Base-by-base conservation (phyloP, 1,140 invertebrate genomes). In the Pararge aegeria region DNA sequence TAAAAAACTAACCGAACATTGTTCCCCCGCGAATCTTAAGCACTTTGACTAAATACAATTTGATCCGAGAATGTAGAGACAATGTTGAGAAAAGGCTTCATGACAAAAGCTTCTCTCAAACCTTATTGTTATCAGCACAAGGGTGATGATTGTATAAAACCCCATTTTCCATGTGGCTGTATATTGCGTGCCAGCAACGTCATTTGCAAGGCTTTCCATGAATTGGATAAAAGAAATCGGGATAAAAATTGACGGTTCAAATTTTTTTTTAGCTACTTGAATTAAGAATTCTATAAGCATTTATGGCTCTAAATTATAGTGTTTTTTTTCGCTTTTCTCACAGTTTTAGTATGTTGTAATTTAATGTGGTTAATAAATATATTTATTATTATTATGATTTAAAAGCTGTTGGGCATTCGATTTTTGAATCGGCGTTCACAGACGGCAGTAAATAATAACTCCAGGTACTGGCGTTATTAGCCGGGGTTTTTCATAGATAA, bases 181-280 rank as follows among this genome's bases (percentile, higher is more conserved):
- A 52, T 53, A 54, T 54, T 60, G 58, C 48, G 58, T 54, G 40
- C 58, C 57, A 34, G 16, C 29, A 54, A 48, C 42, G 57, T 20
- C 49, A 42, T 42, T 15, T 3, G 40, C 18, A 12, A 46, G 44
- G 44, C 10, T 20, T 21, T 4, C 44, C 44, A 46, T 46, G 20
- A 46, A 4, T 9, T 21, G 1, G 13, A 12, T 6, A 20, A 1
- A 20, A 21, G 0, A 46, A 46, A 46, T 46, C 20, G 12, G 9
- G 19, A 46, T 15, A 44, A 44, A 10, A 42, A n/a, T n/a, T n/a
- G n/a, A n/a, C n/a, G n/a, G n/a, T n/a, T n/a, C n/a, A n/a, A n/a
- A 42, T 42, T 9, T 12, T 12, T 12, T 13, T 37, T 37, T 13
- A 5, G n/a, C 34, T 5, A 37, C 2, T 12, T 19, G 13, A 16